Base-by-base conservation (phyloP, 2,888 invertebrate genomes). In the Cloeon dipterum region DNA sequence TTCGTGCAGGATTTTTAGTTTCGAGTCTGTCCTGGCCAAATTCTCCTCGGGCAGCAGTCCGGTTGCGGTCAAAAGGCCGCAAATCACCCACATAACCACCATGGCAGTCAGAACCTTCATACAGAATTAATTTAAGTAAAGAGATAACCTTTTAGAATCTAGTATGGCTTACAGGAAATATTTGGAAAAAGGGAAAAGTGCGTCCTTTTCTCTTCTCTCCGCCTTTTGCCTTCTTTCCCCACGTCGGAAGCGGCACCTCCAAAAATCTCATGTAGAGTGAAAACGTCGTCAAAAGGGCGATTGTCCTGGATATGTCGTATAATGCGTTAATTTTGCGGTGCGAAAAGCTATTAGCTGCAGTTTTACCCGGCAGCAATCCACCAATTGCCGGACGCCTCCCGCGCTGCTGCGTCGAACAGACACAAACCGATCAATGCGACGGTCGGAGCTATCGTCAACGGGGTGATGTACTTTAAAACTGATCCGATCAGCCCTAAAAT, bases 351-450 rank as follows among this genome's bases (percentile, higher is more conserved):
- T 17, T 10, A 26, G 23, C 14, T n/a, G 18, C 21, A 26, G 34
- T 25, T 16, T 65, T 53, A 83, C 85, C 77, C 68, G 13, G 68
- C 66, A 1, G 83, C 72, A 39, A 86, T 72, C 11, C 77, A 78
- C 85, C 85, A 86, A 46, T 85, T 77, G 49, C 72, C 70, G 1
- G 79, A 68, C 1, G 85, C 81, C n/a, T 79, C 76, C 1, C 63
- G 62, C 0, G 78, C 74, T 0, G 85, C 83, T 52, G 79, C 76
- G 50, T 74, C 72, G 50, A 85, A 82, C 26, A 86, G 58, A 0
- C 83, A 78, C 11, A 88, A 56, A 0, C 86, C 86, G 40, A 86
- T 78, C 37, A 86, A 57, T 0, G 79, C 70, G 7, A 86, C 79
- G 0, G 83, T 82, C 0, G 85, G 85, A 0, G 74, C 76, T 36